phyloP scores from a whole-genome alignment of 37 sponge, comb jelly and placozoan genomes.

The Dysidea cf. avara region DNA sequence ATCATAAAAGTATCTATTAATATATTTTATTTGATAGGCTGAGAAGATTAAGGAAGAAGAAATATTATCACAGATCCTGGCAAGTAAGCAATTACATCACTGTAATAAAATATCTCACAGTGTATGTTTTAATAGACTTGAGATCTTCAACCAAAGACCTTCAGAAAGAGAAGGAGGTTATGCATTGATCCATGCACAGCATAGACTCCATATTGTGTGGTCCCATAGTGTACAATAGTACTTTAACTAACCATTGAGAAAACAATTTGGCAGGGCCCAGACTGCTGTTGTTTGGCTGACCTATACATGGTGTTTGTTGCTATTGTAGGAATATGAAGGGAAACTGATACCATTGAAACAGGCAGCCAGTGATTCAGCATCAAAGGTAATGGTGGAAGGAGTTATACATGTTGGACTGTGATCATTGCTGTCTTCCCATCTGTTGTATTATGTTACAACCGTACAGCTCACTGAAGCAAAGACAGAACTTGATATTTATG shows the following conservation, averaged over 20 bases:
- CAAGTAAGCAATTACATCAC: constrained; percentile 39
- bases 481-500: constrained; percentile 80
- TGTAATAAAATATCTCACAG: neutral
- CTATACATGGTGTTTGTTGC: too few species aligned
- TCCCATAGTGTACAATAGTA: too few species aligned
- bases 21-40: too few species aligned
- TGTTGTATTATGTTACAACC: too few species aligned
- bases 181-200: neutral
- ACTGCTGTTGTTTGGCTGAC: neutral
- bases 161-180: constrained; percentile 87
- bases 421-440: too few species aligned
- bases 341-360: constrained; percentile 62
- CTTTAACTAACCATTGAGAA: too few species aligned
- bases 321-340: constrained; percentile 56
- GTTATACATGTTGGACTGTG: too few species aligned
- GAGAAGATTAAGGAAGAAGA: constrained; percentile 58
- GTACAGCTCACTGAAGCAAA: constrained; percentile 72
- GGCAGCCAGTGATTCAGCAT: constrained; percentile 63
- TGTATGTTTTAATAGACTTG: constrained; percentile 56
- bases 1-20: too few species aligned
- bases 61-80: constrained; percentile 62
- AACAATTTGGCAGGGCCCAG: neutral
- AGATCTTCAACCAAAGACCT: constrained; percentile 73
- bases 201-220: too few species aligned
- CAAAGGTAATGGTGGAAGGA: too few species aligned